phyloP scores from a whole-genome alignment of 1,140 invertebrate species.

The Drosophila subobscura region DNA sequence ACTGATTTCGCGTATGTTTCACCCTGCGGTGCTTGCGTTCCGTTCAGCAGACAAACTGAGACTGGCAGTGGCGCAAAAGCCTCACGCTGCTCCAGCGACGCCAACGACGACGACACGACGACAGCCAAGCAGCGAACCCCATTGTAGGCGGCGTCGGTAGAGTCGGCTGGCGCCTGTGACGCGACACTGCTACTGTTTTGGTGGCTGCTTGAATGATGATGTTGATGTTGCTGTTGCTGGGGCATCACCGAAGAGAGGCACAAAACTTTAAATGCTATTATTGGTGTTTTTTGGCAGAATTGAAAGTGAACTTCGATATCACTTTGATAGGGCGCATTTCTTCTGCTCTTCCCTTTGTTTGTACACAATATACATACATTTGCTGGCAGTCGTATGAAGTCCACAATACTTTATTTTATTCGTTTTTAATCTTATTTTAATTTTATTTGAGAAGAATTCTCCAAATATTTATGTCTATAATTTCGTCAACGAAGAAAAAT shows the following conservation, averaged over 20 bases:
- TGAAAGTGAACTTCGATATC: slow-evolving; percentile 20
- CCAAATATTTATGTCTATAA: no score
- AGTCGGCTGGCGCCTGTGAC: no score
- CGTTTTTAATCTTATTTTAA: no score
- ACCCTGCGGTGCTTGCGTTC: slow-evolving; percentile 60
- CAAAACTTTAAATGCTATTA: slow-evolving; percentile 48
- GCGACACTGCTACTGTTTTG: slow-evolving; percentile 30
- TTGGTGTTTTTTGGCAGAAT: slow-evolving; percentile 30
- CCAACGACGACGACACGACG: slow-evolving; percentile 1
- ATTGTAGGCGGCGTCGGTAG: not conserved
- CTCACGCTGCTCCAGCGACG: slow-evolving; percentile 31
- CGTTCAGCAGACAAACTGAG: slow-evolving; percentile 77
- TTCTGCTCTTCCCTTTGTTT: no score
- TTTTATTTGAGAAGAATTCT: no score
- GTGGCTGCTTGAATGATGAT: slow-evolving; percentile 24
- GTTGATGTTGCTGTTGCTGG: slow-evolving; percentile 15
- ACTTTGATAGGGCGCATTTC: slow-evolving; percentile 16
- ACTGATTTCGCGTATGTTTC: slow-evolving; percentile 62
- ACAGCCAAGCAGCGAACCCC: slow-evolving; percentile 10
- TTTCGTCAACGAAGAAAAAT: no score
- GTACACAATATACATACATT: no score
- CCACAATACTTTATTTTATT: no score
- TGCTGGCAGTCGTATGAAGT: no score
- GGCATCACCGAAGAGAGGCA: not conserved
- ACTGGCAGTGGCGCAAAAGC: slow-evolving; percentile 52